phyloP scores from a whole-genome alignment of 2,113 vertebrate species.

The Eptesicus fuscus region DNA sequence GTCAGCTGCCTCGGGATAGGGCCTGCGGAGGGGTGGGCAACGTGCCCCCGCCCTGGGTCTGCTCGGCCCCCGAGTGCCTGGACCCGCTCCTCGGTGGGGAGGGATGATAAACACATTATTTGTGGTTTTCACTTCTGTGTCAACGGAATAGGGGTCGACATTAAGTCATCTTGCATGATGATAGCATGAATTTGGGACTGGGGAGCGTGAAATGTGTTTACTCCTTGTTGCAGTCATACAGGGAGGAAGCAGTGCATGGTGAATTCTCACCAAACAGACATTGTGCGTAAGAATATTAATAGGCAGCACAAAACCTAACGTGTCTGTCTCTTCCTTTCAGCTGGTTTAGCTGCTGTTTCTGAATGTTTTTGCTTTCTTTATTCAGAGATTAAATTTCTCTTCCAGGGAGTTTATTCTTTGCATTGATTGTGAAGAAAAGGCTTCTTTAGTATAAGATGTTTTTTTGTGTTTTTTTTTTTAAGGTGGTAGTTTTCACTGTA shows the following conservation, averaged over 20 bases:
- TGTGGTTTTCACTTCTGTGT: not conserved
- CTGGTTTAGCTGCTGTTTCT: slow-evolving; percentile 46
- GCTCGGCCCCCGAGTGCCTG: not conserved
- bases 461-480: not conserved
- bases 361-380: slow-evolving; percentile 41
- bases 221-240: slow-evolving; percentile 60
- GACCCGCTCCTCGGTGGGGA: not conserved
- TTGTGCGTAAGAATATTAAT: slow-evolving; percentile 58
- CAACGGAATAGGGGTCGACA: slow-evolving; percentile 16
- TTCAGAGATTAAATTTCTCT: slow-evolving; percentile 10
- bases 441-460: not conserved
- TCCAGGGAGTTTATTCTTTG: slow-evolving; percentile 35
- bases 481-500: not conserved
- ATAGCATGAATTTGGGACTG: not conserved
- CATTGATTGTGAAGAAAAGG: slow-evolving; percentile 33
- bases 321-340: slow-evolving; percentile 42
- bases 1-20: not conserved
- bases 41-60: not conserved
- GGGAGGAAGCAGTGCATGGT: slow-evolving; percentile 59
- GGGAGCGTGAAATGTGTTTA: slow-evolving; percentile 55
- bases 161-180: slow-evolving; percentile 15
- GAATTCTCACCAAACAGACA: slow-evolving; percentile 53
- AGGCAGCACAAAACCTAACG: slow-evolving; percentile 61
- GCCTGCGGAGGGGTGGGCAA: not conserved
- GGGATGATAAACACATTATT: slow-evolving; percentile 48